A percentile compares a stretch with the other conserved stretches of the same genome.
phyloP scores from a whole-genome alignment of 1,140 invertebrate genomes.

The Spodoptera litura region DNA sequence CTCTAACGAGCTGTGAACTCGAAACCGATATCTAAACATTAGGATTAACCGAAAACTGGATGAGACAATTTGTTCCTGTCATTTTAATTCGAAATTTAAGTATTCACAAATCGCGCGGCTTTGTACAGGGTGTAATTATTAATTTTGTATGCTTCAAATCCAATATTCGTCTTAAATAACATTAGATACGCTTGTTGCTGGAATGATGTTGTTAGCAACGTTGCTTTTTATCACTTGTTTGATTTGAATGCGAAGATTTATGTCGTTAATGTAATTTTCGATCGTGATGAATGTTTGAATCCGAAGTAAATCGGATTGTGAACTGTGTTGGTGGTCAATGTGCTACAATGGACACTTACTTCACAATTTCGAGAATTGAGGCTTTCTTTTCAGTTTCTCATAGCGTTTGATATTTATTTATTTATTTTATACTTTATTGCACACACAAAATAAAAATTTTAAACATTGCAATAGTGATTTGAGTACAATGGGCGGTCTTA shows the following conservation, averaged over 20 bases:
- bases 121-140: conserved; percentile 74
- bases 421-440: too few species aligned
- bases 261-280: conserved; percentile 58
- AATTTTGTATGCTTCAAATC: conserved; percentile 80
- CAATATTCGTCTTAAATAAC: conserved; percentile 75
- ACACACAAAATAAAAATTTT: too few species aligned
- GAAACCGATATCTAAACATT: conserved; percentile 32
- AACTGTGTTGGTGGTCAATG: conserved; percentile 1
- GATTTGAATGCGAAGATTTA: conserved; percentile 70
- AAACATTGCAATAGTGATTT: too few species aligned
- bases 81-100: conserved; percentile 32
- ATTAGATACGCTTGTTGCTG: conserved; percentile 75
- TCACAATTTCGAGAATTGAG: not conserved
- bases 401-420: too few species aligned
- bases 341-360: not conserved
- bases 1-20: conserved; percentile 1
- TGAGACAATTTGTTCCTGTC: conserved; percentile 38
- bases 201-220: conserved; percentile 79
- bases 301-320: conserved; percentile 26
- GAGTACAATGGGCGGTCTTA: too few species aligned
- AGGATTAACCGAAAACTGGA: conserved; percentile 16
- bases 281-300: conserved; percentile 57
- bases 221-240: conserved; percentile 69
- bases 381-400: too few species aligned
- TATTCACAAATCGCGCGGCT: conserved; percentile 44